Evolutionary conservation across 2,888 invertebrate species (phyloP).

Genomic region (Apodemia hepburni): DNA sequence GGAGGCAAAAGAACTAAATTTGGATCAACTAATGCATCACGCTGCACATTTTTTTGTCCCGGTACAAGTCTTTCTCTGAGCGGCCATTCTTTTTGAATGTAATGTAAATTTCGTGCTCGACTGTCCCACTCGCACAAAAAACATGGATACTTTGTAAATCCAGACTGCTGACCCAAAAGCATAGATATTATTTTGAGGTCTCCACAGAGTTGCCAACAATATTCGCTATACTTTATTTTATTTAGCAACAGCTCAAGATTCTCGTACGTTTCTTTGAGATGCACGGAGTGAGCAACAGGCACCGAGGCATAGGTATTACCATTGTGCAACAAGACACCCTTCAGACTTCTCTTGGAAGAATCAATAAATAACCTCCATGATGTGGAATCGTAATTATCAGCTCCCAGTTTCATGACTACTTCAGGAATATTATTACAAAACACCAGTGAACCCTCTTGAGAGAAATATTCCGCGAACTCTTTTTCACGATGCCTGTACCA

Average conservation of each 20-base stretch:
- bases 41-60: conserved; percentile 4
- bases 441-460: not conserved
- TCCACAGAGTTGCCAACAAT: conserved; percentile 5
- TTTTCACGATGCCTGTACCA: not conserved
- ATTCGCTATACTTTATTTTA: not conserved
- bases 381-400: not conserved
- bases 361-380: conserved; percentile 15
- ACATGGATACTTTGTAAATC: conserved; percentile 1
- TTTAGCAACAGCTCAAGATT: not conserved
- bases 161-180: conserved; percentile 5
- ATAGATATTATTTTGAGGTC: conserved; percentile 2
- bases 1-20: too few species aligned
- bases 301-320: conserved; percentile 6
- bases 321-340: conserved; percentile 14
- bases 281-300: conserved; percentile 14
- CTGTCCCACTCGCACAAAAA: conserved; percentile 1
- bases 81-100: not conserved
- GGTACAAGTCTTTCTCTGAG: conserved; percentile 4
- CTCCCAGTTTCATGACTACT: not conserved
- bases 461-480: not conserved
- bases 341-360: conserved; percentile 10
- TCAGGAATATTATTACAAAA: not conserved
- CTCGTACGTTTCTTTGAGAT: conserved; percentile 6
- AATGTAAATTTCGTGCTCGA: not conserved
- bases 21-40: not conserved